Conservation (phyloP, 2,888 invertebrate species). For the Blera fallax region DNA sequence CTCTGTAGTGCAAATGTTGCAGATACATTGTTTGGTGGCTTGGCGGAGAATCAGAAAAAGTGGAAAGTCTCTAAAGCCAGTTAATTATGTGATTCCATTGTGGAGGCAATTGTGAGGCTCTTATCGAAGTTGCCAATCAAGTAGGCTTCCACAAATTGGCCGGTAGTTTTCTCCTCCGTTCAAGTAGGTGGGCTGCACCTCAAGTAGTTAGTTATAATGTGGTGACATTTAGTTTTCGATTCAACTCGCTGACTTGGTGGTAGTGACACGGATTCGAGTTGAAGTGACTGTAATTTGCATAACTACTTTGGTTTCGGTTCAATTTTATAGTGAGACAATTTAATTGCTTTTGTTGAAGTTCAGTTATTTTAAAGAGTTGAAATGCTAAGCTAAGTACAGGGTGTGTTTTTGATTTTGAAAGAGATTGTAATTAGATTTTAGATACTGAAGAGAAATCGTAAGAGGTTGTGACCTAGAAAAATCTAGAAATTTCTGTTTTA, state of each 20-base stretch:
- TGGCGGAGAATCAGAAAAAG: slow-evolving; percentile 29
- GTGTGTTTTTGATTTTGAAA: not conserved
- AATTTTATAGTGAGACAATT: slow-evolving; percentile 9
- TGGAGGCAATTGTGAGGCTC: slow-evolving; percentile 58
- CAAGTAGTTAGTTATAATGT: slow-evolving; percentile 67
- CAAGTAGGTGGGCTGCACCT: slow-evolving; percentile 71
- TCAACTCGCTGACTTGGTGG: slow-evolving; percentile 39
- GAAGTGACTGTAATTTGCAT: slow-evolving; percentile 48
- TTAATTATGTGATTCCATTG: slow-evolving; percentile 71
- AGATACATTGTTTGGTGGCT: slow-evolving; percentile 42
- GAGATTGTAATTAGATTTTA: not conserved
- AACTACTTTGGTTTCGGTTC: slow-evolving; percentile 42
- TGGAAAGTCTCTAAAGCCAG: slow-evolving; percentile 64
- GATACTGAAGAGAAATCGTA: not conserved
- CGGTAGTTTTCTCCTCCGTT: slow-evolving; percentile 46
- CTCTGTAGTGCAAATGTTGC: slow-evolving; percentile 52
- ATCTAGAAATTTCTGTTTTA: not conserved
- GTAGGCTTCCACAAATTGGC: slow-evolving; percentile 60
- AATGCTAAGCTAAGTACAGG: not conserved
- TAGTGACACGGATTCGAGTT: slow-evolving; percentile 36
- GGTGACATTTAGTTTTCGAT: slow-evolving; percentile 70
- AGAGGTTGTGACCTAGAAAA: not conserved
- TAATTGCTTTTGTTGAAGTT: slow-evolving; percentile 33
- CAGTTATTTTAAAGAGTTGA: slow-evolving; percentile 3
- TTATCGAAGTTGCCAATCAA: slow-evolving; percentile 71